Percentiles rank a stretch among this genome's conserved stretches.
Conservation (phyloP, 2,797 vertebrate genomes). For the Setipinna tenuifilis region DNA sequence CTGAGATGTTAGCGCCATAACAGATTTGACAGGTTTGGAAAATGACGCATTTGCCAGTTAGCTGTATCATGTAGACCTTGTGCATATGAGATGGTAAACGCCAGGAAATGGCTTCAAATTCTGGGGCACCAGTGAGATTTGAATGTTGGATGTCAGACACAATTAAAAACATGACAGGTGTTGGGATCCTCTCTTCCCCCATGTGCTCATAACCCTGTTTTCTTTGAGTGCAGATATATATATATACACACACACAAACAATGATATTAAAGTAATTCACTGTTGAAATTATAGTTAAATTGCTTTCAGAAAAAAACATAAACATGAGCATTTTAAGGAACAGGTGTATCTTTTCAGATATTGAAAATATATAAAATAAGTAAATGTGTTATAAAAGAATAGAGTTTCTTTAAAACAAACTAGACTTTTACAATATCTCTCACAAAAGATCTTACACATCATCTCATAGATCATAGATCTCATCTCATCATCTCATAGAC, state of each 20-base stretch:
- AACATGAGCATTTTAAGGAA: too few species aligned
- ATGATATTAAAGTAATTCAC: not conserved
- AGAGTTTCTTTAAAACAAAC: too few species aligned
- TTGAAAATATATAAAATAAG: too few species aligned
- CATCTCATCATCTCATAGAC: too few species aligned
- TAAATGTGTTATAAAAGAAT: not conserved
- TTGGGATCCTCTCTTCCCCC: not conserved
- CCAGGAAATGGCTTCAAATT: not conserved
- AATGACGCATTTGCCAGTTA: not conserved
- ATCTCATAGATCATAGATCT: too few species aligned
- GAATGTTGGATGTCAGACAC: not conserved
- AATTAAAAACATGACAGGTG: not conserved
- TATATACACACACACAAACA: not conserved
- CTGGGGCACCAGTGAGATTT: constrained; percentile 1
- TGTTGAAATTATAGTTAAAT: not conserved
- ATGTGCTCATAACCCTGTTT: too few species aligned
- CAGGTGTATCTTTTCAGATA: too few species aligned
- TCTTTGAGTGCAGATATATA: too few species aligned
- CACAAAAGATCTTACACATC: too few species aligned
- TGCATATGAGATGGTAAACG: not conserved
- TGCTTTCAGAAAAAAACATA: too few species aligned
- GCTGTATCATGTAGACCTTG: not conserved
- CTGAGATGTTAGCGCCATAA: not conserved
- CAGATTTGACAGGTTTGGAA: constrained; percentile 2
- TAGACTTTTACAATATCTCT: too few species aligned